Evolutionary conservation across 2,113 vertebrate species (phyloP).

Genomic region (Ciconia stormi): DNA sequence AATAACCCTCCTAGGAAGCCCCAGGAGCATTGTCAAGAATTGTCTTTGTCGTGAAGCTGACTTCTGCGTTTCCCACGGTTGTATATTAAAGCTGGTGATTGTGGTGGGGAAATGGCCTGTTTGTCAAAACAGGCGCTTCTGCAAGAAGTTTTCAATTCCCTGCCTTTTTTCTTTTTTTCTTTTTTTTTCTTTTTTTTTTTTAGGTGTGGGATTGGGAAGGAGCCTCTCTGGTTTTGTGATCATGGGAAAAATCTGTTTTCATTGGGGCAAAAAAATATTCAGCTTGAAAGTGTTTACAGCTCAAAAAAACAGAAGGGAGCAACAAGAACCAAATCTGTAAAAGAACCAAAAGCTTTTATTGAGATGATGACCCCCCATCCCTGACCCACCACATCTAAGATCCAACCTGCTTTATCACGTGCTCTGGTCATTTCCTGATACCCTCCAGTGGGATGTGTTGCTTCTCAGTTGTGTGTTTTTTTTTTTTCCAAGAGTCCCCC

Average conservation of each 20-base stretch:
- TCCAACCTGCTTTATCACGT: background rate
- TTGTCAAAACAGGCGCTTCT: background rate
- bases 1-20: background rate
- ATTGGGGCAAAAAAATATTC: background rate
- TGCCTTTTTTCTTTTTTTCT: too few species aligned
- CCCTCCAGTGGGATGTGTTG: fast-evolving
- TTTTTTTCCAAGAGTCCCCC: background rate
- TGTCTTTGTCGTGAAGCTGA: background rate
- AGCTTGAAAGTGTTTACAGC: background rate
- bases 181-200: background rate
- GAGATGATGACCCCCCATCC: background rate
- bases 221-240: background rate
- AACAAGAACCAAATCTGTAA: background rate
- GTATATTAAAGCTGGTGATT: background rate
- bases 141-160: background rate
- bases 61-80: background rate
- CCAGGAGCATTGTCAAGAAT: background rate
- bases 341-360: too few species aligned
- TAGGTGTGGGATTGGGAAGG: background rate
- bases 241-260: background rate
- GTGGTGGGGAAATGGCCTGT: background rate
- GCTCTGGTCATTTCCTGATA: background rate
- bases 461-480: background rate
- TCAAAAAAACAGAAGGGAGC: background rate
- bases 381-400: background rate